Evolutionary conservation across 2,113 vertebrate genomes (phyloP), one percentile per base, ranked within the genome.

Genomic region (Condylura cristata): DNA sequence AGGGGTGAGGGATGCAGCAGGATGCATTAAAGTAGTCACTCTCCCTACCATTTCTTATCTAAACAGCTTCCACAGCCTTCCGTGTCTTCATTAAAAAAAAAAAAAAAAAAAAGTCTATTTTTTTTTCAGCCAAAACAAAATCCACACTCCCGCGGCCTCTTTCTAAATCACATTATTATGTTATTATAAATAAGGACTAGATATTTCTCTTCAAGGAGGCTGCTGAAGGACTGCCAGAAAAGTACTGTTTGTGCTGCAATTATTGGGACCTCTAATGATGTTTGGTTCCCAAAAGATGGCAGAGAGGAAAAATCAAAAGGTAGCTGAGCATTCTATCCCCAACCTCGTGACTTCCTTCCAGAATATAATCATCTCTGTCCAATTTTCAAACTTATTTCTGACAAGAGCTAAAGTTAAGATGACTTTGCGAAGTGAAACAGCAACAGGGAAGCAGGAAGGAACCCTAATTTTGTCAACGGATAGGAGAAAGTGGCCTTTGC

Each of bases 131-230:
- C 79, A 93, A 90, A 94, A 87, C 44, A 95, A 71, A 95, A 89
- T 81, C 84, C 28, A 2, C 81, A 39, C 28, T 24, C 72, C 75
- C 63, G 37, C 71, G 81, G 48, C 46, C 85, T 96, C 72, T 95
- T 97, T 96, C 85, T 90, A 96, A 96, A 53, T 53, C 84, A 86
- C 8, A 60, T 71, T 61, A 90, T 95, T 91, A 76, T 89, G 70
- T n/a, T 94, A 51, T 97, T 86, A 89, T 81, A 91, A 96, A 66
- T 94, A 94, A 68, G 85, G 75, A 17, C 32, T n/a, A 86, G 58
- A 63, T 0, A 44, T 89, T 94, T 96, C 90, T 83, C 92, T 95
- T 95, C 44, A 86, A 93, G 32, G 81, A 95, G 89, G 79, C 72
- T 86, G 12, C 41, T 76, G 89, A 93, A 86, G 71, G 71, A 94